Conservation (phyloP, 2,888 invertebrate species). For the Teinopalpus imperialis region DNA sequence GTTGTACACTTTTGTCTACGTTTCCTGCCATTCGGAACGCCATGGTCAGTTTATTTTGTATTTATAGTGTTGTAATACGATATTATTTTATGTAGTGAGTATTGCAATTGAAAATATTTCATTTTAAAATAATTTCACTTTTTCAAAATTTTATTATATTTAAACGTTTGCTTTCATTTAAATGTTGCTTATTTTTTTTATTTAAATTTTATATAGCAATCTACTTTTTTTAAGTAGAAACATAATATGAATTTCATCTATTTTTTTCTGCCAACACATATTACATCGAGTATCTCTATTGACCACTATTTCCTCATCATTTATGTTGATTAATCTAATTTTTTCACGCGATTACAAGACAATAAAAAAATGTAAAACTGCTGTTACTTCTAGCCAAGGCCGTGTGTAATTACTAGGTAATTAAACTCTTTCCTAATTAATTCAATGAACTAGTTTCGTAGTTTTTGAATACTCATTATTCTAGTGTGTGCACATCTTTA, state of each 20-base stretch:
- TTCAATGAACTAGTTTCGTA: slow-evolving; percentile 14
- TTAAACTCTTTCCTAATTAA: slow-evolving; percentile 21
- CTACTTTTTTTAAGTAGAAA: too few species aligned
- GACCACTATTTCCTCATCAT: too few species aligned
- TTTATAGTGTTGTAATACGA: slow-evolving; percentile 50
- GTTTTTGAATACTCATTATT: neutral
- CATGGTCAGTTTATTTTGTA: slow-evolving; percentile 68
- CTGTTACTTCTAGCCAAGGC: slow-evolving; percentile 13
- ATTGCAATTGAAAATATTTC: too few species aligned
- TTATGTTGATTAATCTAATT: neutral
- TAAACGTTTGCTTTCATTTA: too few species aligned
- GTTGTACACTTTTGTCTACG: slow-evolving; percentile 48
- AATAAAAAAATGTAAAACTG: slow-evolving; percentile 10
- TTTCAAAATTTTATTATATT: neutral
- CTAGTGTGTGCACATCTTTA: too few species aligned
- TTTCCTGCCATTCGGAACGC: slow-evolving; percentile 37
- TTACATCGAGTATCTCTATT: too few species aligned
- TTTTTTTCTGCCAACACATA: too few species aligned
- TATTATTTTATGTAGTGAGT: slow-evolving; percentile 41
- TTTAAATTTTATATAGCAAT: too few species aligned
- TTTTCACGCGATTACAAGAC: slow-evolving; percentile 18
- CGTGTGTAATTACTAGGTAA: slow-evolving; percentile 16
- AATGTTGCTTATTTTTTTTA: too few species aligned
- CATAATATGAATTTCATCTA: too few species aligned
- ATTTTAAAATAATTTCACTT: neutral